Percentiles rank a stretch among this genome's conserved stretches.
These are phyloP conservation scores for Netelia melanura DNA, from an alignment of 2,888 invertebrate genomes.

Conservation along the genomic window DNA sequence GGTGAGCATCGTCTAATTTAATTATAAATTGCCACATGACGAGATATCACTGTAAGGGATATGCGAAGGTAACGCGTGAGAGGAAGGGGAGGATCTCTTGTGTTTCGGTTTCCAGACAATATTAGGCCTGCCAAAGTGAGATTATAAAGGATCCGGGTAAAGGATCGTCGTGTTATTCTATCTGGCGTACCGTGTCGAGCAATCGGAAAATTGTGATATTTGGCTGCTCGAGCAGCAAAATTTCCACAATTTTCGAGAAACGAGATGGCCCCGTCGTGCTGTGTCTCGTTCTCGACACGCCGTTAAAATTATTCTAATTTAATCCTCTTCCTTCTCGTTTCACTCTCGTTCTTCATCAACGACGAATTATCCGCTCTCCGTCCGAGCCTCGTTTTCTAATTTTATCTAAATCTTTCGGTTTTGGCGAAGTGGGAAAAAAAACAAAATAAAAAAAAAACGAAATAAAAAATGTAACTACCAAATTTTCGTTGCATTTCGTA, in stretches of 20 bases:
- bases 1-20: slow-evolving; percentile 45
- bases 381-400: no score
- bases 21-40: slow-evolving; percentile 49
- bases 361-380: slow-evolving; percentile 10
- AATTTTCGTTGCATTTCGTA: no score
- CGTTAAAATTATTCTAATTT: slow-evolving; percentile 46
- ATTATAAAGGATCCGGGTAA: slow-evolving; percentile 46
- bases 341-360: slow-evolving; percentile 28
- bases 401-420: no score
- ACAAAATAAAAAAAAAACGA: no score
- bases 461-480: no score
- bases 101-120: slow-evolving; percentile 3
- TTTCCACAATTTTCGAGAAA: slow-evolving; percentile 9
- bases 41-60: slow-evolving; percentile 20
- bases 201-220: slow-evolving; percentile 30
- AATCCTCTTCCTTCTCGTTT: neutral
- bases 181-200: slow-evolving; percentile 7
- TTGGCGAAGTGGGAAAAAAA: no score
- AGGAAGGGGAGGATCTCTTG: neutral
- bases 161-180: slow-evolving; percentile 38
- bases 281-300: neutral
- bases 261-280: no score
- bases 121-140: slow-evolving; percentile 50
- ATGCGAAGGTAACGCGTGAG: neutral
- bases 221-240: neutral